These are phyloP conservation scores for Epinotia brunnichana DNA, from an alignment of 2,888 invertebrate genomes.

Conservation along the genomic window DNA sequence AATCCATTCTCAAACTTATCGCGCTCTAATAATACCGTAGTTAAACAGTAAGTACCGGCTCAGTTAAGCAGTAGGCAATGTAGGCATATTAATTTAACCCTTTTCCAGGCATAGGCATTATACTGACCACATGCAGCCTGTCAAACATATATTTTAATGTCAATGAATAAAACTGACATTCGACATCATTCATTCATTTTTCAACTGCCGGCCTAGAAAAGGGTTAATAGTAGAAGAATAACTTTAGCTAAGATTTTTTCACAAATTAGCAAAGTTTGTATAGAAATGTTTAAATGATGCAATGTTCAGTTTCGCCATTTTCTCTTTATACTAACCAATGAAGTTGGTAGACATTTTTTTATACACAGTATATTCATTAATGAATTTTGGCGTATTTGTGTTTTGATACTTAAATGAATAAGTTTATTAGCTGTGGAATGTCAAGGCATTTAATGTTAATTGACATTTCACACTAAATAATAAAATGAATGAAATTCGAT, in stretches of 20 bases:
- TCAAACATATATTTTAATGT: too few species aligned
- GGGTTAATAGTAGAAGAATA: neutral
- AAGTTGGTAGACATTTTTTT: slow-evolving; percentile 5
- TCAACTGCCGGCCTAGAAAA: too few species aligned
- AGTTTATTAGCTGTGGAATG: neutral
- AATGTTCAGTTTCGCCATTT: neutral
- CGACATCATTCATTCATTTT: too few species aligned
- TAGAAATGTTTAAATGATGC: neutral
- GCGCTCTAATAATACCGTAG: neutral
- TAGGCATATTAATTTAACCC: too few species aligned
- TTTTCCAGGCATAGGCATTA: too few species aligned
- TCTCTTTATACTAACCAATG: slow-evolving; percentile 12
- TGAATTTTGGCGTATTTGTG: neutral
- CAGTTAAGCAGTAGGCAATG: neutral
- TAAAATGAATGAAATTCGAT: neutral
- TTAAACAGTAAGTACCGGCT: too few species aligned
- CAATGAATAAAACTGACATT: too few species aligned
- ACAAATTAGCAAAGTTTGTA: neutral
- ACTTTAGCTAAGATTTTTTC: neutral
- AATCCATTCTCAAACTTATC: too few species aligned
- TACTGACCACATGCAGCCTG: too few species aligned
- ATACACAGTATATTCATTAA: neutral
- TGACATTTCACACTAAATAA: neutral
- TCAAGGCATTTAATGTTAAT: neutral
- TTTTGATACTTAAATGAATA: neutral